phyloP scores from a whole-genome alignment of 2,797 vertebrate species.

The Iguana delicatissima region DNA sequence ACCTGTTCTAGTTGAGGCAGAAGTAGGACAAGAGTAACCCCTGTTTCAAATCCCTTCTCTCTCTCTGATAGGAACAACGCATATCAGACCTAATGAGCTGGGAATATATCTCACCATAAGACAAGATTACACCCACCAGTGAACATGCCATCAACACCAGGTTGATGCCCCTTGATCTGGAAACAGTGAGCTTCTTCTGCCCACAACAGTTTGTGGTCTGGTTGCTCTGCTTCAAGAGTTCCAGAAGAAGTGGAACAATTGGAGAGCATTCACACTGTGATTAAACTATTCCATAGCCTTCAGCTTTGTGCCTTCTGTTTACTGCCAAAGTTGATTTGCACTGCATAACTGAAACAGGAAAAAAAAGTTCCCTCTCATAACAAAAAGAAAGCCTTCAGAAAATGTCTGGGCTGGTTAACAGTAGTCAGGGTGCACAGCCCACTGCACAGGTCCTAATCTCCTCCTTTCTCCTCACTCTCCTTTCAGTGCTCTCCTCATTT shows the following conservation, averaged over 20 bases:
- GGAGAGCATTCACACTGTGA: not conserved
- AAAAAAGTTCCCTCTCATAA: not conserved
- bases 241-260: constrained; percentile 76
- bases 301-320: not conserved
- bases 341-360: not conserved
- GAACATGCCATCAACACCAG: not conserved
- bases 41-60: not conserved
- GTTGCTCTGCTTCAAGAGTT: constrained; percentile 60
- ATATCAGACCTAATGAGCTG: not conserved
- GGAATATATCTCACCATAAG: not conserved
- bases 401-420: not conserved
- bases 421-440: no score
- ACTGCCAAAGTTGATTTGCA: constrained; percentile 31
- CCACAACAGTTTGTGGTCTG: constrained; percentile 68
- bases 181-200: constrained; percentile 48
- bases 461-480: not conserved
- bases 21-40: not conserved
- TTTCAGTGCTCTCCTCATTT: no score
- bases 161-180: not conserved
- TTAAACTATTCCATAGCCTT: constrained; percentile 69
- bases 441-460: not conserved
- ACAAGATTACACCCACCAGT: not conserved
- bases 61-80: not conserved
- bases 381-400: not conserved
- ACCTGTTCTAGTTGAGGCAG: not conserved